phyloP scores from a whole-genome alignment of 1,140 invertebrate species.

The Drosophila prosaltans region DNA sequence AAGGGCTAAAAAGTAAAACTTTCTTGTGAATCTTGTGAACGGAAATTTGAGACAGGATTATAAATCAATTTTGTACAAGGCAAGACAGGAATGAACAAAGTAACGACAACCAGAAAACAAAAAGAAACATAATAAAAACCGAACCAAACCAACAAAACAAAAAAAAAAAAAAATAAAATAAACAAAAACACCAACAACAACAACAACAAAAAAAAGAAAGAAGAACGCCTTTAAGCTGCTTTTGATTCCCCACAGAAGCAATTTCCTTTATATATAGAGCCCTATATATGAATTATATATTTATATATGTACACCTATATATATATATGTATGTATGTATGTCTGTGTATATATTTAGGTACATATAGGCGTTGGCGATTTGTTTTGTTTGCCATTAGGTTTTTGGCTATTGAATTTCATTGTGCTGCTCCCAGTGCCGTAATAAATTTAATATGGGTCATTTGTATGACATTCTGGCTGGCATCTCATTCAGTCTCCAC shows the following conservation, averaged over 20 bases:
- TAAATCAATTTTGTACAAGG: conserved; percentile 73
- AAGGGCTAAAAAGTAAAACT: conserved; percentile 33
- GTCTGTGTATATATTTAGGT: conserved; percentile 34
- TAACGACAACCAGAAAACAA: conserved; percentile 49
- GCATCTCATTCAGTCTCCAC: background rate
- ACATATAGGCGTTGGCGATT: conserved; percentile 65
- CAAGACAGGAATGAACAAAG: conserved; percentile 40
- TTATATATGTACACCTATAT: conserved; percentile 15
- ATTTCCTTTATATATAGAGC: conserved; percentile 35
- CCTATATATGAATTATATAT: conserved; percentile 19
- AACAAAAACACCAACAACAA: conserved; percentile 49
- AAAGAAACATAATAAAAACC: conserved; percentile 22
- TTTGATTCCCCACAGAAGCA: conserved; percentile 45
- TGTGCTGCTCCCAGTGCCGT: conserved; percentile 68
- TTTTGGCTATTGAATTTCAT: conserved; percentile 75
- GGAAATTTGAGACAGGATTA: conserved; percentile 69
- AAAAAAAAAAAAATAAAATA: conserved; percentile 32
- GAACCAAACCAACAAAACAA: conserved; percentile 28
- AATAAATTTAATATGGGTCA: conserved; percentile 82
- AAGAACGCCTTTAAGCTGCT: conserved; percentile 62
- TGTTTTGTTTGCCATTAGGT: conserved; percentile 78
- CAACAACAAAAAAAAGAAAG: background rate
- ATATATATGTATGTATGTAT: conserved; percentile 40
- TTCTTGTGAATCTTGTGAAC: conserved; percentile 31
- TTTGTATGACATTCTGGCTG: conserved; percentile 75